Evolutionary conservation across 2,888 invertebrate genomes (phyloP), one percentile per base, ranked within the genome.

Genomic region (Flabesymbios commensalis): DNA sequence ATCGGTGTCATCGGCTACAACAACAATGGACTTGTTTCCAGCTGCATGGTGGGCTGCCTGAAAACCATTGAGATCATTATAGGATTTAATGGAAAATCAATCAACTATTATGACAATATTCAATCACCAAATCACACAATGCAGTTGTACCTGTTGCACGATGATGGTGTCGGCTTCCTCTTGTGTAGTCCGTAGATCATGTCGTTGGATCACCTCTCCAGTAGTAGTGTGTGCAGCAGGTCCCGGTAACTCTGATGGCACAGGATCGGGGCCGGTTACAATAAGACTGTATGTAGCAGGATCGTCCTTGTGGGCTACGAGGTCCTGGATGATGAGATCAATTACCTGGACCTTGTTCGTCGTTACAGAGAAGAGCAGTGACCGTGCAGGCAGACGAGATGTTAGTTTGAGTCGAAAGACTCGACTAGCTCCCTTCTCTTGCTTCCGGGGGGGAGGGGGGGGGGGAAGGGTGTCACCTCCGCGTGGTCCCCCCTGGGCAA

Each of bases 171-270:
- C 10, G 10, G 45, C 45, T 45, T 45, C 17, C 24, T 45, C 45
- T 24, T 45, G 45, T n/a, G 45, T 45, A 7, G 45, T 45, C 24
- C 22, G n/a, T 19, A 45, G 45, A 22, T 45, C 10, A 19, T 24
- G 7, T 22, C 45, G 45, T 45, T 7, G 14, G 24, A 45, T 45
- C 7, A 45, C 45, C 10, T 19, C 45, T 19, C 45, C 45, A 19
- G 48, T 48, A 28, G 19, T n/a, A 19, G 24, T 48, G 48, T 48
- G n/a, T 24, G n/a, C 48, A 48, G 48, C 48, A 48, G 48, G 48
- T 19, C 24, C 45, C 10, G 45, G 14, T 24, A 45, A 22, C 45
- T 45, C 45, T 7, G 10, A 10, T 22, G 45, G 45, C 7, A 45
- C 45, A 45, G 45, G 17, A 10, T 45, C 10, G 10, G 45, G 17